These are phyloP conservation scores for Sinodicranocentrus sp. DNA, from an alignment of 2,888 invertebrate species.

Conservation along the genomic window DNA sequence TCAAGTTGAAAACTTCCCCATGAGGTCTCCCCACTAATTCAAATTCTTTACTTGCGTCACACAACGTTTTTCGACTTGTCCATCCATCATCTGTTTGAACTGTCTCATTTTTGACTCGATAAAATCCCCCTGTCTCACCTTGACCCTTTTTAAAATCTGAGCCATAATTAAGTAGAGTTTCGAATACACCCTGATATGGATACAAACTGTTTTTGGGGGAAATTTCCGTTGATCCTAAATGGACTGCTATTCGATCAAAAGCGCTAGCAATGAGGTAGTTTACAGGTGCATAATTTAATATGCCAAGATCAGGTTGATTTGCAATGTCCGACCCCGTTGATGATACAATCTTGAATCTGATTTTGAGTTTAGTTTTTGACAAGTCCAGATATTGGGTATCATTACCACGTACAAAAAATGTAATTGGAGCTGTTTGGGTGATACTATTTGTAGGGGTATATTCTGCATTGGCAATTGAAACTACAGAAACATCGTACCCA, in stretches of 20 bases:
- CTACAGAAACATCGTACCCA: constrained; percentile 52
- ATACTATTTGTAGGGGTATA: constrained; percentile 30
- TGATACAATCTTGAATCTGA: constrained; percentile 28
- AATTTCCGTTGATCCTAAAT: constrained; percentile 23
- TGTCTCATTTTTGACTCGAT: constrained; percentile 47
- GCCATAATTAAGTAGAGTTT: constrained; percentile 41
- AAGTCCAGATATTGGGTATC: constrained; percentile 64
- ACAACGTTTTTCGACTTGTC: constrained; percentile 16
- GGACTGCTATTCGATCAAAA: constrained; percentile 47
- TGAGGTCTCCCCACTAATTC: constrained; percentile 63
- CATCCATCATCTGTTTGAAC: constrained; percentile 30
- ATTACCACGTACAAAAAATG: constrained; percentile 52
- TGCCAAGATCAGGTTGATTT: background rate
- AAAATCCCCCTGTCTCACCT: constrained; percentile 50
- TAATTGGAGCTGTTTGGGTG: constrained; percentile 34
- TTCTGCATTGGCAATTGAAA: background rate
- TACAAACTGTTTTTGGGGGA: constrained; percentile 43
- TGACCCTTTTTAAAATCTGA: constrained; percentile 40
- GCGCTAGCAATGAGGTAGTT: constrained; percentile 55
- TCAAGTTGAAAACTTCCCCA: constrained; percentile 47
- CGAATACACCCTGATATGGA: constrained; percentile 42
- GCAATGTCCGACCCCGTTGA: constrained; percentile 9
- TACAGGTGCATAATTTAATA: constrained; percentile 39
- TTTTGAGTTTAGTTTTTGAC: constrained; percentile 31
- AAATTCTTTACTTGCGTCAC: constrained; percentile 49